These are phyloP conservation scores for Epinephelus awoara DNA, from an alignment of 2,797 vertebrate genomes.

Conservation along the genomic window DNA sequence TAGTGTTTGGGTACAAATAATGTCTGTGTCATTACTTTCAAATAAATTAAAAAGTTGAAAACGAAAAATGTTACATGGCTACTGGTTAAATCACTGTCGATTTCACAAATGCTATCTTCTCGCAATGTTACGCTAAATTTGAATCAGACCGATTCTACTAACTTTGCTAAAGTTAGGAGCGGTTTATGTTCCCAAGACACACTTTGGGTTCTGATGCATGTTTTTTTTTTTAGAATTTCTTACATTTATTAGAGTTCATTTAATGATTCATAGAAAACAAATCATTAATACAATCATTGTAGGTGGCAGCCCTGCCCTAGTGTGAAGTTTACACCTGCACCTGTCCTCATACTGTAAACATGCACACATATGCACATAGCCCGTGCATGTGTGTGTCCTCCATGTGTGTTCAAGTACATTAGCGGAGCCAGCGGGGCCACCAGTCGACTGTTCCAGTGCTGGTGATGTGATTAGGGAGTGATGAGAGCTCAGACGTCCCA, in stretches of 20 bases:
- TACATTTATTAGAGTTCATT: conserved; percentile 10
- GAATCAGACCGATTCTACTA: too few relatives aligned
- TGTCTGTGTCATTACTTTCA: too few relatives aligned
- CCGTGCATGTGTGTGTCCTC: conserved; percentile 23
- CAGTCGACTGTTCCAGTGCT: conserved; percentile 37
- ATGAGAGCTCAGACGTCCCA: conserved; percentile 64
- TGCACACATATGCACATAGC: neutral
- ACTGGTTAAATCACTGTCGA: too few relatives aligned
- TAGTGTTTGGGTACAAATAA: too few relatives aligned
- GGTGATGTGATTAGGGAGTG: conserved; percentile 69
- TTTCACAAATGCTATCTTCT: too few relatives aligned
- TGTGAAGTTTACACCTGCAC: neutral
- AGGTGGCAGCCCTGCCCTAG: neutral
- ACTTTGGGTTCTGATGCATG: neutral
- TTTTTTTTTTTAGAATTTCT: neutral
- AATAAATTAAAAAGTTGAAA: too few relatives aligned
- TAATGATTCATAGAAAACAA: neutral
- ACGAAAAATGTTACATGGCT: too few relatives aligned
- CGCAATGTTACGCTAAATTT: too few relatives aligned
- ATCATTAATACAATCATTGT: neutral
- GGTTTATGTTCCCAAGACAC: too few relatives aligned
- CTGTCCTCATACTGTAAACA: neutral
- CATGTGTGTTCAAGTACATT: conserved; percentile 46
- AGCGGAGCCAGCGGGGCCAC: conserved; percentile 47
- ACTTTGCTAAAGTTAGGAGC: too few relatives aligned